These are phyloP conservation scores for Megaceryle maxima DNA, from an alignment of 2,113 vertebrate genomes.

Conservation along the genomic window DNA sequence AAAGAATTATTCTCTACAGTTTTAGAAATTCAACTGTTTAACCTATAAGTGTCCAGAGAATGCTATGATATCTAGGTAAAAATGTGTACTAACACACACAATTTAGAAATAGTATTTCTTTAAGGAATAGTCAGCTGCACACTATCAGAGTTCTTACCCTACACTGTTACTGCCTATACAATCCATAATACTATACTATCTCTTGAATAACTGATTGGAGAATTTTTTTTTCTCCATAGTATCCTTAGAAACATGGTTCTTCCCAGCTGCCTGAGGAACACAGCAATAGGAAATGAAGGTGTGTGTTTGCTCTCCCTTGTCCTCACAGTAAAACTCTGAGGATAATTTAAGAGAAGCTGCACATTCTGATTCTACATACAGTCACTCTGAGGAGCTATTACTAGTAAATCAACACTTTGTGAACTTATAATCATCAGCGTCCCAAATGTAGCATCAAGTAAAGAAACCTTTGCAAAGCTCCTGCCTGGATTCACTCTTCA, in stretches of 20 bases:
- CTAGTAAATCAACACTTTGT: not conserved
- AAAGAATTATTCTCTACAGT: not conserved
- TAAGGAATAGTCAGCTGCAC: not conserved
- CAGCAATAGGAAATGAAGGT: not conserved
- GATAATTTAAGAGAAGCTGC: not conserved
- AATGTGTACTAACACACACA: not conserved
- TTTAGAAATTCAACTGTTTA: not conserved
- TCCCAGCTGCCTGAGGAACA: not conserved
- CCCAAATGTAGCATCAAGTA: not conserved
- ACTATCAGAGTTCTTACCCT: not conserved
- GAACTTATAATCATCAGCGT: not conserved
- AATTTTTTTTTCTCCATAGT: not conserved
- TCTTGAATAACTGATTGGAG: not conserved
- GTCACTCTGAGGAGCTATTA: not conserved
- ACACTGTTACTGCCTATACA: not conserved
- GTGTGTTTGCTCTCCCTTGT: not conserved
- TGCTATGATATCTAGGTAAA: rapidly evolving
- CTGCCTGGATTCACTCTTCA: not conserved
- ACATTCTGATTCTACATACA: not conserved
- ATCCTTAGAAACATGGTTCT: not conserved
- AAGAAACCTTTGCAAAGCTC: not conserved
- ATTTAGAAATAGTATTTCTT: not conserved
- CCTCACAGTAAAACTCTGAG: not conserved
- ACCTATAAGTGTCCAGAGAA: not conserved
- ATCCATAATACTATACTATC: not conserved